Evolutionary conservation across 2,888 invertebrate genomes (phyloP), one percentile per base, ranked within the genome.

Genomic region (Ceraclea dissimilis): DNA sequence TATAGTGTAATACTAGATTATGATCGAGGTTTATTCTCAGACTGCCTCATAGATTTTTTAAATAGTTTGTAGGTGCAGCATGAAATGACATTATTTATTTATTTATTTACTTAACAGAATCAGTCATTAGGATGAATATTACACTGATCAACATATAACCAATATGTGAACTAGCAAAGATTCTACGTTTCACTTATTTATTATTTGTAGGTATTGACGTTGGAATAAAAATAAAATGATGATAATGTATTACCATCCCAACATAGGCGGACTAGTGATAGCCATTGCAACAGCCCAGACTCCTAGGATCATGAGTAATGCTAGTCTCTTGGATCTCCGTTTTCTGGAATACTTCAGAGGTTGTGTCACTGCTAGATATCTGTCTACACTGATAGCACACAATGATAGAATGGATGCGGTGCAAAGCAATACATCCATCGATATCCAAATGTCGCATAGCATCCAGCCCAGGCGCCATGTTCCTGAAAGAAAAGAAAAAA

Each of bases 181-280:
- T n/a, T n/a, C n/a, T n/a, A n/a, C n/a, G n/a, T n/a, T n/a, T n/a
- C n/a, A n/a, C n/a, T n/a, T n/a, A n/a, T n/a, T n/a, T n/a, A n/a
- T n/a, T n/a, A n/a, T n/a, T n/a, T n/a, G n/a, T n/a, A n/a, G n/a
- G n/a, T n/a, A n/a, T n/a, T n/a, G n/a, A n/a, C n/a, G n/a, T n/a
- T n/a, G n/a, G n/a, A n/a, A n/a, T n/a, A n/a, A n/a, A n/a, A n/a
- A n/a, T n/a, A n/a, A n/a, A n/a, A n/a, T n/a, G n/a, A n/a, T n/a
- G n/a, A n/a, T n/a, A n/a, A n/a, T n/a, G n/a, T n/a, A n/a, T 80
- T 71, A 88, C 93, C 93, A 93, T 66, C 93, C 93, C 63, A 95
- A 83, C 75, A 97, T 87, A 2, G 95, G 94, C 1, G 96, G 96
- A 64, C 94, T 92, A 16, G 95, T 95, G 60, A 97, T 95, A 33